phyloP scores from a whole-genome alignment of 2,888 invertebrate species.

The Trissolcus brochymenae region DNA sequence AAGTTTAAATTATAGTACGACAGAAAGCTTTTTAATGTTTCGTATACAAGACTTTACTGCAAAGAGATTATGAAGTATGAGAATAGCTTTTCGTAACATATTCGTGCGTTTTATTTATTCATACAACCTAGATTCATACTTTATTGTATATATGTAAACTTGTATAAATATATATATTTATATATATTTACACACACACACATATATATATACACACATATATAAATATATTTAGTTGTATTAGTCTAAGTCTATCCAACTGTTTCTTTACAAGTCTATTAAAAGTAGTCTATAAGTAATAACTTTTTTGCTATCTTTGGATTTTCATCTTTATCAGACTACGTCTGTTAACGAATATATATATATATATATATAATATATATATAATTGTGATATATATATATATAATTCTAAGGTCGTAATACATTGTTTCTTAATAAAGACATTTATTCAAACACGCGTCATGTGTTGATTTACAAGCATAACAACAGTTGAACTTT shows the following conservation, averaged over 20 bases:
- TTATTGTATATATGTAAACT: conserved; percentile 41
- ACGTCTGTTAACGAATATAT: not conserved
- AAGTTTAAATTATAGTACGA: too few species aligned
- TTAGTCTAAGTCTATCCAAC: conserved; percentile 17
- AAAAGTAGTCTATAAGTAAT: conserved; percentile 47
- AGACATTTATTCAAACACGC: conserved; percentile 36
- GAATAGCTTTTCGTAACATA: conserved; percentile 45
- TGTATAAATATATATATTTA: conserved; percentile 30
- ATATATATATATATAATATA: too few species aligned
- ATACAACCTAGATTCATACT: conserved; percentile 40
- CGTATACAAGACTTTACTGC: conserved; percentile 26
- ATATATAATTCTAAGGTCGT: conserved; percentile 62
- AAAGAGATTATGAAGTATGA: conserved; percentile 32
- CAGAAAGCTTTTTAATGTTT: too few species aligned
- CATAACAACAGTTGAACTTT: conserved; percentile 13
- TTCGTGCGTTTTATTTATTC: conserved; percentile 49
- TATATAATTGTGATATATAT: too few species aligned
- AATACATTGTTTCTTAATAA: conserved; percentile 48
- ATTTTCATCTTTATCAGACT: conserved; percentile 20
- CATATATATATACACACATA: conserved; percentile 29
- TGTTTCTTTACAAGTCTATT: conserved; percentile 35
- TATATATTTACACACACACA: conserved; percentile 31
- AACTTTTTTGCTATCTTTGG: conserved; percentile 48
- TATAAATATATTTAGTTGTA: not conserved
- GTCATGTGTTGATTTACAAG: conserved; percentile 24